Percentiles rank a stretch among this genome's conserved stretches.
Evolutionary conservation across 2,888 invertebrate species (phyloP).

Genomic region (Meghimatium bilineatum): DNA sequence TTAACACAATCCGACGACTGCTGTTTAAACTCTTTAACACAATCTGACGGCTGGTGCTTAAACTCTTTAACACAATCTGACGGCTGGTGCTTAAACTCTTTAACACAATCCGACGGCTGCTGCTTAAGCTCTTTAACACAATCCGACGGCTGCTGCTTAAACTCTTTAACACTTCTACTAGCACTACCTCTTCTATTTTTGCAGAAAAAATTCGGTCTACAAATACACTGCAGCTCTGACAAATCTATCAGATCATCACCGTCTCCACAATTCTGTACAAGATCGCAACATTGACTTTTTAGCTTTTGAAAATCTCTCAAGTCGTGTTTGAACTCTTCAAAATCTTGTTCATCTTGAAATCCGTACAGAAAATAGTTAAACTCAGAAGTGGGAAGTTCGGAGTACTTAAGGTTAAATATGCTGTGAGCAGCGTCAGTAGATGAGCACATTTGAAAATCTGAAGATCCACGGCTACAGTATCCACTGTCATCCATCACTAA

Average conservation of each 20-base stretch:
- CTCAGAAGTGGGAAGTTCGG: slow-evolving; percentile 27
- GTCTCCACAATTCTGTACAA: background rate
- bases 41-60: background rate
- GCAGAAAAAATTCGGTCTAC: slow-evolving; percentile 35
- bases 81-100: no score
- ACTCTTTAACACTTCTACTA: background rate
- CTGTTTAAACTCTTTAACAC: no score
- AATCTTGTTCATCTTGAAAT: slow-evolving; percentile 64
- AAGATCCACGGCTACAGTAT: slow-evolving; percentile 10
- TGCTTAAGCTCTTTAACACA: no score
- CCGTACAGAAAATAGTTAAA: slow-evolving; percentile 33
- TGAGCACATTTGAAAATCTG: slow-evolving; percentile 15
- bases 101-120: background rate
- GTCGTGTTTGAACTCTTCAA: slow-evolving; percentile 71
- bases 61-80: background rate
- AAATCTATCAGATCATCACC: slow-evolving; percentile 12
- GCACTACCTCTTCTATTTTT: slow-evolving; percentile 23
- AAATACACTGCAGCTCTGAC: slow-evolving; percentile 27
- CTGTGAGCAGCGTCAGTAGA: slow-evolving; percentile 6
- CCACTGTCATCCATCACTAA: slow-evolving; percentile 37
- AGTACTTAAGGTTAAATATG: slow-evolving; percentile 37
- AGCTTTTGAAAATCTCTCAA: slow-evolving; percentile 59
- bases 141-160: background rate
- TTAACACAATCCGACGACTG: background rate
- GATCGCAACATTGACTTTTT: slow-evolving; percentile 42